These are phyloP conservation scores for Protonemura montana DNA, from an alignment of 2,888 invertebrate genomes.

Conservation along the genomic window DNA sequence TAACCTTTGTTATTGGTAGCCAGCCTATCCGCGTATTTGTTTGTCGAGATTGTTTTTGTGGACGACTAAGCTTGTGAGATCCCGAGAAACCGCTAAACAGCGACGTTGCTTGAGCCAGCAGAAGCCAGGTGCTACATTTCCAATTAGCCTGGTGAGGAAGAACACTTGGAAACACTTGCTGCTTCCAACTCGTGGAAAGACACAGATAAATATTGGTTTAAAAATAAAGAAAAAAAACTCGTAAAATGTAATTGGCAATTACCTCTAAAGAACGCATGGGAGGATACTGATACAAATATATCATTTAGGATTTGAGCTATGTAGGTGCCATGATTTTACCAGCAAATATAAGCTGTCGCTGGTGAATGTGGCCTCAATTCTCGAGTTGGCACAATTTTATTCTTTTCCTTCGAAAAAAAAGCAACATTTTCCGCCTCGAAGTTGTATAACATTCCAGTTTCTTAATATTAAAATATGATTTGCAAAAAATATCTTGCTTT, in stretches of 20 bases:
- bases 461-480: too few relatives aligned
- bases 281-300: too few relatives aligned
- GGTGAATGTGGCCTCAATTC: too few relatives aligned
- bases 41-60: background rate
- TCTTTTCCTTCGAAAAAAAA: too few relatives aligned
- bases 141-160: background rate
- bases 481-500: too few relatives aligned
- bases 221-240: background rate
- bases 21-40: constrained; percentile 16
- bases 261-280: background rate
- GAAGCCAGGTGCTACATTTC: constrained; percentile 25
- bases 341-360: too few relatives aligned
- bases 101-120: background rate
- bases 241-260: constrained; percentile 7
- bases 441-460: too few relatives aligned
- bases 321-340: too few relatives aligned
- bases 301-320: too few relatives aligned
- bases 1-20: background rate
- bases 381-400: too few relatives aligned
- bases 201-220: background rate
- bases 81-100: background rate
- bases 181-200: background rate
- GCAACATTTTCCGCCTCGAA: too few relatives aligned
- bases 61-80: background rate
- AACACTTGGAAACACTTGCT: background rate